Percentiles rank a stretch among this genome's conserved stretches.
Conservation (phyloP, 2,113 vertebrate species). For the Orycteropus afer region DNA sequence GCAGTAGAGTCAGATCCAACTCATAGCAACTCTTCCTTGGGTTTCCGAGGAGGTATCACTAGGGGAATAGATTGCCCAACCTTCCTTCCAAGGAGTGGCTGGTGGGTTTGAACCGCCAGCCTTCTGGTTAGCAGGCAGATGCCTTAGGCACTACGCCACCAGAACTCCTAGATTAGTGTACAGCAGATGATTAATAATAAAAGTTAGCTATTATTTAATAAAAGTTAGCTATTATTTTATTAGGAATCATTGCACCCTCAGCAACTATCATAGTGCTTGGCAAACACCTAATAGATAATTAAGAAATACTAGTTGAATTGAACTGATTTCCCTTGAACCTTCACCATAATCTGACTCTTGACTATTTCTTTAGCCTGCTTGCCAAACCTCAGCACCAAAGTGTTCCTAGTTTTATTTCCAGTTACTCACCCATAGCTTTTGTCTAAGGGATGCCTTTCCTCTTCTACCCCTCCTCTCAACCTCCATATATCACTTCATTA, state of each 20-base stretch:
- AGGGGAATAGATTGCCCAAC: too few relatives aligned
- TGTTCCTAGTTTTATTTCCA: constrained; percentile 29
- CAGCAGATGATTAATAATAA: too few relatives aligned
- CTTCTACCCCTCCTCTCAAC: neutral
- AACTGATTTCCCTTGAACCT: neutral
- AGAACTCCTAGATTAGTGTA: too few relatives aligned
- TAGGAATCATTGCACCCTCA: neutral
- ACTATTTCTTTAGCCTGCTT: neutral
- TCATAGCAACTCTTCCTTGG: too few relatives aligned
- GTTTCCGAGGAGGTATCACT: too few relatives aligned
- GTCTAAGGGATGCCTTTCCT: neutral
- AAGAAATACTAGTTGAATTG: neutral
- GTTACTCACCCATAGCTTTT: neutral
- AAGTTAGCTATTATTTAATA: too few relatives aligned
- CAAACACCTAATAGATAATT: neutral
- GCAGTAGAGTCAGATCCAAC: too few relatives aligned
- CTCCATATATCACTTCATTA: neutral
- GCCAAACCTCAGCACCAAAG: neutral
- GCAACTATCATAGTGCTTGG: neutral
- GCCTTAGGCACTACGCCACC: too few relatives aligned
- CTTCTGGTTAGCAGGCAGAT: too few relatives aligned
- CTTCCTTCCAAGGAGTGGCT: too few relatives aligned
- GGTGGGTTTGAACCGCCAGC: too few relatives aligned
- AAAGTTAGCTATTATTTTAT: too few relatives aligned
- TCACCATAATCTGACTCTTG: neutral